phyloP scores from a whole-genome alignment of 1,140 invertebrate genomes.

The Drosophila nigromelanica region DNA sequence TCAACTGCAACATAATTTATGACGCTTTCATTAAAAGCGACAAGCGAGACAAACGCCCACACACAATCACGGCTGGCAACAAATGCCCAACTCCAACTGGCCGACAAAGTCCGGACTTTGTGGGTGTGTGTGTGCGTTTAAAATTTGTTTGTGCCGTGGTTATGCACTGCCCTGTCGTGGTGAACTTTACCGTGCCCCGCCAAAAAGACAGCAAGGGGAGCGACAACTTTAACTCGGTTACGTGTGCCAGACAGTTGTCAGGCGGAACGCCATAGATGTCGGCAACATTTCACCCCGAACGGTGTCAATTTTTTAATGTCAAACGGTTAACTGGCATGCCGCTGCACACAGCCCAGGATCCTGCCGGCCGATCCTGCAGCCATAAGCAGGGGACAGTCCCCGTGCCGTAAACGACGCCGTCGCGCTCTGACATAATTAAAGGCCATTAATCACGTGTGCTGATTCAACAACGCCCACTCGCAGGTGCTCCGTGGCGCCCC shows the following conservation, averaged over 20 bases:
- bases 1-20: slow-evolving; percentile 84
- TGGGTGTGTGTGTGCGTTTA: slow-evolving; percentile 51
- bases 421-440: slow-evolving; percentile 80
- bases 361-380: slow-evolving; percentile 1
- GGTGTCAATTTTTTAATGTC: slow-evolving; percentile 84
- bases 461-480: slow-evolving; percentile 76
- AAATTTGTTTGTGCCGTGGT: slow-evolving; percentile 52
- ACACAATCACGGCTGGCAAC: slow-evolving; percentile 72
- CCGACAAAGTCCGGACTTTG: slow-evolving; percentile 20
- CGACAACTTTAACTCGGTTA: slow-evolving; percentile 56
- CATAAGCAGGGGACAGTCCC: background rate
- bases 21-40: slow-evolving; percentile 83
- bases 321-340: slow-evolving; percentile 71
- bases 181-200: background rate
- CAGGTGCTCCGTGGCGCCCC: slow-evolving; percentile 22
- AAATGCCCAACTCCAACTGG: slow-evolving; percentile 49
- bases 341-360: slow-evolving; percentile 6
- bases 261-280: slow-evolving; percentile 43
- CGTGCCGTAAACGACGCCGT: slow-evolving; percentile 29
- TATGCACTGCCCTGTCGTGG: background rate
- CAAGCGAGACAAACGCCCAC: slow-evolving; percentile 79
- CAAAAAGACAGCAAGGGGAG: slow-evolving; percentile 8
- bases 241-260: slow-evolving; percentile 79
- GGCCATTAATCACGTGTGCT: slow-evolving; percentile 82
- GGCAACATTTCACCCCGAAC: slow-evolving; percentile 80